phyloP scores from a whole-genome alignment of 2,888 invertebrate genomes.

The Synanthedon vespiformis region DNA sequence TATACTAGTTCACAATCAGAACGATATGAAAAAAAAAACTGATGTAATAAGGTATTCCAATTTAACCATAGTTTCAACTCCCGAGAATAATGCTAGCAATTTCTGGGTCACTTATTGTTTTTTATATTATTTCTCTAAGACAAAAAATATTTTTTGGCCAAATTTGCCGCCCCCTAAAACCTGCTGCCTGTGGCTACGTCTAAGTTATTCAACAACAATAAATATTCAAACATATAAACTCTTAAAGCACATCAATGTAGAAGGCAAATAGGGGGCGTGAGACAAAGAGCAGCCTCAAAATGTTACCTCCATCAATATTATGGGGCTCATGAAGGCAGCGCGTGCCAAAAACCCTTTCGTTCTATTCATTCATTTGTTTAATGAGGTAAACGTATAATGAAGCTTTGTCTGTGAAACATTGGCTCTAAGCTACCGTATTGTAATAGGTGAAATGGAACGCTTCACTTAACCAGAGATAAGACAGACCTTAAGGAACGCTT shows the following conservation, averaged over 20 bases:
- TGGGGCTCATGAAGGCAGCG: constrained; percentile 25
- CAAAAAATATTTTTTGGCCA: no score
- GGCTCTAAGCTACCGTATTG: constrained; percentile 34
- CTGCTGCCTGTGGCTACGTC: no score
- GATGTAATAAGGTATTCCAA: no score
- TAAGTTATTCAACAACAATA: not conserved
- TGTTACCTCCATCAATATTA: constrained; percentile 30
- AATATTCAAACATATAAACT: not conserved
- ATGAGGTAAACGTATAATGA: constrained; percentile 52
- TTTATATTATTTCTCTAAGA: no score
- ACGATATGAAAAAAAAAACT: no score
- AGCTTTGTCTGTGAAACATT: constrained; percentile 41
- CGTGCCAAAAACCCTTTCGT: constrained; percentile 37
- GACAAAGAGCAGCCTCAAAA: constrained; percentile 17
- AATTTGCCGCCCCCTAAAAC: no score
- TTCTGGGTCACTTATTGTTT: no score
- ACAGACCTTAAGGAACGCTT: not conserved
- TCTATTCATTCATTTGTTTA: constrained; percentile 51
- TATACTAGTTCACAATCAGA: no score
- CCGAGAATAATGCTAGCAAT: no score
- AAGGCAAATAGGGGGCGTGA: constrained; percentile 2
- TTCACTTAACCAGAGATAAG: not conserved
- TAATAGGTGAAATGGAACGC: constrained; percentile 28
- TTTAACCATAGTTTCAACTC: no score
- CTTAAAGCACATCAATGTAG: not conserved